Evolutionary conservation across 2,797 vertebrate genomes (phyloP).

Genomic region (Atherinosoma microstoma): DNA sequence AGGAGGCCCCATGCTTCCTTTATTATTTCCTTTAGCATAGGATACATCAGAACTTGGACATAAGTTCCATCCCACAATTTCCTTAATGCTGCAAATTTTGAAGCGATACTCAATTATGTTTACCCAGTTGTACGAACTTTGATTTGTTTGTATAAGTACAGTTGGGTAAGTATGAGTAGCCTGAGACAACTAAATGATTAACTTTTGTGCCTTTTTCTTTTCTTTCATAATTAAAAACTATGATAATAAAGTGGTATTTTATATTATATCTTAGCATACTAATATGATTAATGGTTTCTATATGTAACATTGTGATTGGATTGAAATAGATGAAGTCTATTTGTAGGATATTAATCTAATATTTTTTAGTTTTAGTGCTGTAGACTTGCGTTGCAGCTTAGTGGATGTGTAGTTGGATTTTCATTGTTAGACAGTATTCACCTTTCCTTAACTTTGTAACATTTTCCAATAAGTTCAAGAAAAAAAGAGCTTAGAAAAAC

Average conservation of each 20-base stretch:
- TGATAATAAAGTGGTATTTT: neutral
- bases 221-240: neutral
- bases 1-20: too few species aligned
- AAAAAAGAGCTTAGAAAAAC: neutral
- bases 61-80: too few species aligned
- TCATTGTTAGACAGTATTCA: neutral
- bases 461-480: neutral
- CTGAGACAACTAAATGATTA: neutral
- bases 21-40: too few species aligned
- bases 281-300: neutral
- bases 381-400: neutral
- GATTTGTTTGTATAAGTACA: neutral
- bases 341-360: neutral
- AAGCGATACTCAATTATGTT: neutral
- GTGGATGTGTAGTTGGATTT: neutral
- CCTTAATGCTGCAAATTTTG: too few species aligned
- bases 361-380: neutral
- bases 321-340: neutral
- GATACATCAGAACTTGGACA: too few species aligned
- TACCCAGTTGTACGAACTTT: neutral
- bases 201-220: conserved; percentile 1
- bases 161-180: too few species aligned
- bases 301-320: neutral
- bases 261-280: neutral
- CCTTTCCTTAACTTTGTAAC: neutral